phyloP scores from a whole-genome alignment of 2,113 vertebrate genomes.

The Haemorhous mexicanus region DNA sequence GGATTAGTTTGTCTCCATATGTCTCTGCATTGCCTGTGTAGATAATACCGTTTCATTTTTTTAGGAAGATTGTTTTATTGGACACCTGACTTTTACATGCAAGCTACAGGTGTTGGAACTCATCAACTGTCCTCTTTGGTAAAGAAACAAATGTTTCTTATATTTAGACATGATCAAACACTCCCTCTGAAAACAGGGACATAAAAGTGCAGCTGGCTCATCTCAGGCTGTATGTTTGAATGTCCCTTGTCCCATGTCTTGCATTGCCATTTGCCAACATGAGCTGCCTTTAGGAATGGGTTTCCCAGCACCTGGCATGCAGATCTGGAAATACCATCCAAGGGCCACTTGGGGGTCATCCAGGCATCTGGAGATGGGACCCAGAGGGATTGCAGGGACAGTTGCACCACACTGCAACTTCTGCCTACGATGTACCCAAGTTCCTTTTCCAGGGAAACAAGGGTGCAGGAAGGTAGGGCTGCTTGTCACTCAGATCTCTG shows the following conservation, averaged over 20 bases:
- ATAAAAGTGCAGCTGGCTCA: neutral
- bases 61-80: neutral
- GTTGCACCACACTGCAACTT: neutral
- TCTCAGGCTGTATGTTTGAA: neutral
- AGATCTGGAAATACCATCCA: neutral
- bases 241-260: neutral
- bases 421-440: neutral
- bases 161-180: neutral
- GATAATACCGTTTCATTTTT: neutral
- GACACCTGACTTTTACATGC: neutral
- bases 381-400: neutral
- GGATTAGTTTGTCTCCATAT: neutral
- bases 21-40: neutral
- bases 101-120: neutral
- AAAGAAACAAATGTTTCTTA: neutral
- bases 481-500: neutral
- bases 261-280: neutral
- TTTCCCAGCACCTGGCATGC: neutral
- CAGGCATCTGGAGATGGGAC: neutral
- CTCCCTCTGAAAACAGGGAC: neutral
- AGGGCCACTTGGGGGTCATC: neutral
- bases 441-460: neutral
- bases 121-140: neutral
- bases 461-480: neutral
- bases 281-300: neutral